phyloP scores from a whole-genome alignment of 2,888 invertebrate genomes.

The Hydrotaea cyrtoneurina region DNA sequence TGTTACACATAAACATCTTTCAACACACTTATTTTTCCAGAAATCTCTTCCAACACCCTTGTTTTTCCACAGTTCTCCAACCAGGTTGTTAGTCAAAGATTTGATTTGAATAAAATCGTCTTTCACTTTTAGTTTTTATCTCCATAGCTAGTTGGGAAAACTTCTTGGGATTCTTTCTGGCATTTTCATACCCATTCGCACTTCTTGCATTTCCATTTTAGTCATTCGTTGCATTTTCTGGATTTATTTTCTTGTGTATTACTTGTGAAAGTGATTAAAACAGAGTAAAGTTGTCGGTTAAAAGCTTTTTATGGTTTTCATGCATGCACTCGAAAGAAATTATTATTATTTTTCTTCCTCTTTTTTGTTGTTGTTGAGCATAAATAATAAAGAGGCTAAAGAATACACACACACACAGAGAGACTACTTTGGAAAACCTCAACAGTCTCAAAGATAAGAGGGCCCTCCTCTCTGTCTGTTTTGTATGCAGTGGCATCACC shows the following conservation, averaged over 20 bases:
- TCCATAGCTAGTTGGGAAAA: background rate
- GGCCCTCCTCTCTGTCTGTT: no score
- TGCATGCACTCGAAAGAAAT: background rate
- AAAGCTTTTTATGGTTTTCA: conserved; percentile 19
- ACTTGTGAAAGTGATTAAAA: conserved; percentile 30
- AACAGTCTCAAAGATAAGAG: no score
- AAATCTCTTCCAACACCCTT: background rate
- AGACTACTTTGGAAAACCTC: no score
- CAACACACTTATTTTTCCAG: no score
- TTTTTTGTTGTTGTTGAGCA: no score
- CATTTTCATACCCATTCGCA: background rate
- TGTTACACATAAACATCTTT: no score
- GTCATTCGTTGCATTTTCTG: conserved; percentile 2
- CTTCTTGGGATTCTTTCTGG: background rate
- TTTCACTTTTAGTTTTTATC: background rate
- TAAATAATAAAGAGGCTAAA: background rate
- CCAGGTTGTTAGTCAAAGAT: background rate
- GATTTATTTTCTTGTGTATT: conserved; percentile 7
- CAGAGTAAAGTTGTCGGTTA: conserved; percentile 10
- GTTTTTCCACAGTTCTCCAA: background rate
- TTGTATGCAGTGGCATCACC: no score
- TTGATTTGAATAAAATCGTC: background rate
- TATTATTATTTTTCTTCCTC: conserved; percentile 1
- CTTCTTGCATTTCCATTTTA: background rate
- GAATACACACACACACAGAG: background rate